Evolutionary conservation across 1,140 invertebrate species (phyloP).

Genomic region (Drosophila ananassae): DNA sequence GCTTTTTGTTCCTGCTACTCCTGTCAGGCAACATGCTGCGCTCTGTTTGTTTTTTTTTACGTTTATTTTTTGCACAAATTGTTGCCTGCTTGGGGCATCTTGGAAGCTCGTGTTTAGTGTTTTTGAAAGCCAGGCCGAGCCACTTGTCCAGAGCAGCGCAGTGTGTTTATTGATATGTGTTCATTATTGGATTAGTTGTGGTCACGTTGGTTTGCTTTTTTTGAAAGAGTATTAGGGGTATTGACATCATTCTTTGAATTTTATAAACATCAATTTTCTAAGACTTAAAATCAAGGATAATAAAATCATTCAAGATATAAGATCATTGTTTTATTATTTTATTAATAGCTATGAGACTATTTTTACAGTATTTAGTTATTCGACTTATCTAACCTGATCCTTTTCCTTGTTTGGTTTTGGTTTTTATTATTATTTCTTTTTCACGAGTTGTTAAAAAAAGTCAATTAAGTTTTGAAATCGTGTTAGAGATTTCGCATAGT

Average conservation of each 20-base stretch:
- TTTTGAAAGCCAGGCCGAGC: slow-evolving; percentile 70
- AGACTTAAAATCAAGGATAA: no score
- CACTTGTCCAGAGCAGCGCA: slow-evolving; percentile 57
- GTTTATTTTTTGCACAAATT: slow-evolving; percentile 55
- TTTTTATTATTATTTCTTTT: slow-evolving; percentile 16
- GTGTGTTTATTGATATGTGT: slow-evolving; percentile 80
- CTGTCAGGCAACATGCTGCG: slow-evolving; percentile 73
- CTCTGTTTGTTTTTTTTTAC: slow-evolving; percentile 50
- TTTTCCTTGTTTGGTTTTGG: slow-evolving; percentile 20
- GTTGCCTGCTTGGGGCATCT: slow-evolving; percentile 52
- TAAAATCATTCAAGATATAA: no score
- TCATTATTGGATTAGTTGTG: slow-evolving; percentile 78
- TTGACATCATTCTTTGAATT: background rate
- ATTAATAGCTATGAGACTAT: no score
- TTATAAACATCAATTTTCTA: background rate
- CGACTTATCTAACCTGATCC: background rate
- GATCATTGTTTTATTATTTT: no score
- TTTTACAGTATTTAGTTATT: background rate
- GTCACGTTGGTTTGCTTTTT: slow-evolving; percentile 4
- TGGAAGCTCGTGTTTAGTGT: slow-evolving; percentile 55
- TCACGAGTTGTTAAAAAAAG: slow-evolving; percentile 36
- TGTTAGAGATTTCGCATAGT: slow-evolving; percentile 34
- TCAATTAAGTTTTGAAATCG: slow-evolving; percentile 56
- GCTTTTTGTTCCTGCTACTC: slow-evolving; percentile 76
- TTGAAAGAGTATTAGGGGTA: background rate